These are phyloP conservation scores for Garrulus glandarius DNA, from an alignment of 2,797 vertebrate species.

Conservation along the genomic window DNA sequence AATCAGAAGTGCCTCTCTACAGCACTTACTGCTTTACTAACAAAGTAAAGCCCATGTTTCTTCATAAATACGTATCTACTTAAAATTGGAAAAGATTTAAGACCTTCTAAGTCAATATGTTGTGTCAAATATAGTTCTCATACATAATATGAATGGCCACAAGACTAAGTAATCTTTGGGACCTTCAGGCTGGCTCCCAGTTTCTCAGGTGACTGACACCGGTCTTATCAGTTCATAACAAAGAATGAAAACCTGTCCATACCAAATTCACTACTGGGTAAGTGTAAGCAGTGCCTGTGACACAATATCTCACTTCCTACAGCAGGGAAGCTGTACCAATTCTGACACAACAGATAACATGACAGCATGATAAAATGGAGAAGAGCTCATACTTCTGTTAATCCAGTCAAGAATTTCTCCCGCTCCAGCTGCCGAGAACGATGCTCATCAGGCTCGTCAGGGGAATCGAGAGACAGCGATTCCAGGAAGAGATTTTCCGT, in stretches of 20 bases:
- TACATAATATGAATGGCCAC: background rate
- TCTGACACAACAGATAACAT: background rate
- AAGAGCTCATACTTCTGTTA: conserved; percentile 80
- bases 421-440: conserved; percentile 77
- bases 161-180: background rate
- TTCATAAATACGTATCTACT: background rate
- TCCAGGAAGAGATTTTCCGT: conserved; percentile 92
- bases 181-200: background rate
- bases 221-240: background rate
- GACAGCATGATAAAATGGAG: background rate
- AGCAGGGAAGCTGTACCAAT: background rate
- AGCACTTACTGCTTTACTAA: background rate
- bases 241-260: background rate
- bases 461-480: conserved; percentile 85
- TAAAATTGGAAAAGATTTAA: background rate
- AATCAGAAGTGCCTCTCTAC: background rate
- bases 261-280: background rate
- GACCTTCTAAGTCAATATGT: background rate
- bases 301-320: background rate
- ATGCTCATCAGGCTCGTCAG: conserved; percentile 77
- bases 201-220: background rate
- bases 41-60: background rate
- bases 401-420: conserved; percentile 84
- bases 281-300: background rate
- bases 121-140: background rate